phyloP scores from a whole-genome alignment of 2,888 invertebrate genomes.

The Zonitis immaculata region DNA sequence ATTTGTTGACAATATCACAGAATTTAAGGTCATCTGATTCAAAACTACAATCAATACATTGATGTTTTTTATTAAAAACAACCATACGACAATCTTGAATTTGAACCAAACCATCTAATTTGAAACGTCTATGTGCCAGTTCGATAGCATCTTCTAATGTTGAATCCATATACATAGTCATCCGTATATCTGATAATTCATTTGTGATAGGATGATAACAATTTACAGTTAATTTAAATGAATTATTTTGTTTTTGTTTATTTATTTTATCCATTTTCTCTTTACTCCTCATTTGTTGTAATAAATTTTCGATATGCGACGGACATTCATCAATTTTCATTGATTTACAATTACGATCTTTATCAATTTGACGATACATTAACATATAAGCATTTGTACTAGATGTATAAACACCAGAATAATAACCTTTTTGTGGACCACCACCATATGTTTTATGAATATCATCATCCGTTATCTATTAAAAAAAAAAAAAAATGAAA shows the following conservation, averaged over 20 bases:
- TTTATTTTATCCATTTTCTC: slow-evolving; percentile 60
- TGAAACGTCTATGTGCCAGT: slow-evolving; percentile 48
- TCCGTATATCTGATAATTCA: slow-evolving; percentile 52
- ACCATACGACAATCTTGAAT: slow-evolving; percentile 68
- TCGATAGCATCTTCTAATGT: slow-evolving; percentile 54
- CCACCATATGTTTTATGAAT: slow-evolving; percentile 80
- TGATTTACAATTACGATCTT: slow-evolving; percentile 58
- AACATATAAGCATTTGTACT: slow-evolving; percentile 90
- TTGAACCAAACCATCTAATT: slow-evolving; percentile 56
- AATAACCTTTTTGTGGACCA: slow-evolving; percentile 60
- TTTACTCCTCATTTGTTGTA: slow-evolving; percentile 60
- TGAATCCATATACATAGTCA: slow-evolving; percentile 57
- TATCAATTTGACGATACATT: slow-evolving; percentile 77
- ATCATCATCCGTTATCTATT: slow-evolving; percentile 71
- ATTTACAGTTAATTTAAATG: slow-evolving; percentile 60
- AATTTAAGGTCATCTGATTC: slow-evolving; percentile 55
- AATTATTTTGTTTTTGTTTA: slow-evolving; percentile 58
- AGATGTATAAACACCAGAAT: slow-evolving; percentile 69
- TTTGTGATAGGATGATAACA: slow-evolving; percentile 58
- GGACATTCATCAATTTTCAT: slow-evolving; percentile 69
- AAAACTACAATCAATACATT: slow-evolving; percentile 64
- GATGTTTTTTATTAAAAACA: slow-evolving; percentile 60
- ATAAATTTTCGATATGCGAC: slow-evolving; percentile 61
- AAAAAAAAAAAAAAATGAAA: too few relatives aligned
- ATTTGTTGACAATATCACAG: slow-evolving; percentile 49